These are phyloP conservation scores for Phalacrocorax aristotelis DNA, from an alignment of 2,113 vertebrate species.

Conservation along the genomic window DNA sequence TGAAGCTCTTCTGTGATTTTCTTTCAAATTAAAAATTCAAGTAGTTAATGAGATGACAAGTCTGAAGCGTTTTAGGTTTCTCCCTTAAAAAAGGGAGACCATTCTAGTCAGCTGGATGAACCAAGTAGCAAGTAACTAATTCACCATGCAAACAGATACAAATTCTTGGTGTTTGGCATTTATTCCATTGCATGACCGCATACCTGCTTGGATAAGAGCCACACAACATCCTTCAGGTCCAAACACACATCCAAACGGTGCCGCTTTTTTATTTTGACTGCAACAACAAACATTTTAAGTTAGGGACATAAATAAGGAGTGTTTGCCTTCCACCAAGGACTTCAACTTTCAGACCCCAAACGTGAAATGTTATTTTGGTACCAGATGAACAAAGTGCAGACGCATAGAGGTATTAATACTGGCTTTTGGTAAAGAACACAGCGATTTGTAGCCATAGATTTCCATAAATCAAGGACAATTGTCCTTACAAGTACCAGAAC, in stretches of 20 bases:
- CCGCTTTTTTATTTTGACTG: not conserved
- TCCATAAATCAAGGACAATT: not conserved
- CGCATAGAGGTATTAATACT: slow-evolving; percentile 64
- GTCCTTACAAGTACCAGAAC: not conserved
- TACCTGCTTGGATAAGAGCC: not conserved
- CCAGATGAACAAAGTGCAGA: slow-evolving; percentile 48
- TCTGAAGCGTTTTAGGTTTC: not conserved
- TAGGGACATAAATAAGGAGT: not conserved
- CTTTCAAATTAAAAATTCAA: rapidly evolving
- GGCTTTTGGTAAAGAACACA: slow-evolving; percentile 33
- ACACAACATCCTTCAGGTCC: not conserved
- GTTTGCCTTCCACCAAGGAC: slow-evolving; percentile 1
- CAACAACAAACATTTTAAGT: not conserved
- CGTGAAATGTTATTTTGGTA: not conserved
- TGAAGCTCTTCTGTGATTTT: not conserved
- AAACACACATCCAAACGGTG: not conserved
- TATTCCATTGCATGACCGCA: not conserved
- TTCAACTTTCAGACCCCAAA: not conserved
- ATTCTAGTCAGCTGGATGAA: not conserved
- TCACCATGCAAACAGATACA: not conserved
- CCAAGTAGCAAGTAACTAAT: not conserved
- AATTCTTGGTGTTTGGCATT: not conserved
- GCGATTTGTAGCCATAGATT: not conserved
- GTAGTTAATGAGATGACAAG: not conserved
- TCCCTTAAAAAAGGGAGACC: not conserved